phyloP scores from a whole-genome alignment of 2,797 vertebrate genomes.

The Acestrorhynchus altus region DNA sequence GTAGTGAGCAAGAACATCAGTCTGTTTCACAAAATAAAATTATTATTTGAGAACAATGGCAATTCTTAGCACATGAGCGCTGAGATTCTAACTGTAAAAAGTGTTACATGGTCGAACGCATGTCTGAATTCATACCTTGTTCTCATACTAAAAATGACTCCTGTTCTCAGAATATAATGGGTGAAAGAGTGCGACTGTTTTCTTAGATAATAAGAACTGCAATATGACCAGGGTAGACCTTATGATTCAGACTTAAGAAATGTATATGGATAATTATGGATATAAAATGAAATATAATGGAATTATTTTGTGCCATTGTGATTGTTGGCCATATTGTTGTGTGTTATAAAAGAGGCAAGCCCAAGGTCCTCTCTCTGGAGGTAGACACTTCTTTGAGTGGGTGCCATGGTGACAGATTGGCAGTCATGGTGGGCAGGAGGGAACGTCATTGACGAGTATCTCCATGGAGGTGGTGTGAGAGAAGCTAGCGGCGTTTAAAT shows the following conservation, averaged over 20 bases:
- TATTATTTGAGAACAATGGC: no score
- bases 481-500: conserved; percentile 51
- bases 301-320: background rate
- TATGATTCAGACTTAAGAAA: background rate
- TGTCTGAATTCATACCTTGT: no score
- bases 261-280: background rate
- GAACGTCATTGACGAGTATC: conserved; percentile 39
- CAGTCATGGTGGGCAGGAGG: conserved; percentile 35
- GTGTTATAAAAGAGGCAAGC: background rate
- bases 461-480: conserved; percentile 40
- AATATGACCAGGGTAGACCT: no score
- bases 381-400: conserved; percentile 34
- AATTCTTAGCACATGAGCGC: no score
- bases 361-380: conserved; percentile 28
- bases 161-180: no score
- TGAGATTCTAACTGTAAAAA: no score
- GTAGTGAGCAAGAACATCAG: no score
- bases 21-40: no score
- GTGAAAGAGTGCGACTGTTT: no score
- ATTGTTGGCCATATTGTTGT: background rate
- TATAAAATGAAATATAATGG: background rate
- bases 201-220: no score
- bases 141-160: no score
- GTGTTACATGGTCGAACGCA: no score
- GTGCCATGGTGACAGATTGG: conserved; percentile 51